phyloP scores from a whole-genome alignment of 2,888 invertebrate species.

The Watsonalla cultraria region DNA sequence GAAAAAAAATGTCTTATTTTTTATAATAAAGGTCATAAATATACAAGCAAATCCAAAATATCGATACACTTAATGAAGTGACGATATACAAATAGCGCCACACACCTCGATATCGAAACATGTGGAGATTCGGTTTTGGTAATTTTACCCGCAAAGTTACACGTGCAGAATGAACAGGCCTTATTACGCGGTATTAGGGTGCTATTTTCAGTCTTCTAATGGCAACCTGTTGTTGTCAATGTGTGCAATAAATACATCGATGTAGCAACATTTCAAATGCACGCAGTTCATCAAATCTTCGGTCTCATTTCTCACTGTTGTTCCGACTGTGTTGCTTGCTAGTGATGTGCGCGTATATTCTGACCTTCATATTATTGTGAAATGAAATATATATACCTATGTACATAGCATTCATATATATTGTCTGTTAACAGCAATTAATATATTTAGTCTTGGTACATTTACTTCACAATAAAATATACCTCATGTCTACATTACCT shows the following conservation, averaged over 20 bases:
- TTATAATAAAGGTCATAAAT: constrained; percentile 17
- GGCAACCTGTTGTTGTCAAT: constrained; percentile 12
- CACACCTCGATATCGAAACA: constrained; percentile 52
- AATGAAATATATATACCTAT: too few species aligned
- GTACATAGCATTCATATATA: constrained; percentile 6
- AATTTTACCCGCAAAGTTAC: constrained; percentile 7
- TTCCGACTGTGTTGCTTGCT: constrained; percentile 33
- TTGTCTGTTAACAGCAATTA: constrained; percentile 7
- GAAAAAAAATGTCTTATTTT: too few species aligned
- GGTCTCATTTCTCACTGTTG: constrained; percentile 61
- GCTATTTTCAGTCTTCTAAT: constrained; percentile 11
- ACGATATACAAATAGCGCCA: constrained; percentile 49
- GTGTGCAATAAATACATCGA: constrained; percentile 56
- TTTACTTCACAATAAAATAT: too few species aligned
- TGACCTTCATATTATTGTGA: too few species aligned
- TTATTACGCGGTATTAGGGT: constrained; percentile 20
- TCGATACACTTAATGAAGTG: constrained; percentile 51
- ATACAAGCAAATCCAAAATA: constrained; percentile 34
- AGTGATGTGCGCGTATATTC: constrained; percentile 22
- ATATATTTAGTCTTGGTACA: too few species aligned
- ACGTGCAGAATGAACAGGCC: constrained; percentile 4
- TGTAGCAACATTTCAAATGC: constrained; percentile 53
- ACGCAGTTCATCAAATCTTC: constrained; percentile 64
- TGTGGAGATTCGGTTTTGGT: constrained; percentile 18
- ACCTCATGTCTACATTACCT: too few species aligned